Evolutionary conservation across 2,113 vertebrate genomes (phyloP).

Genomic region (Neoarius graeffei): DNA sequence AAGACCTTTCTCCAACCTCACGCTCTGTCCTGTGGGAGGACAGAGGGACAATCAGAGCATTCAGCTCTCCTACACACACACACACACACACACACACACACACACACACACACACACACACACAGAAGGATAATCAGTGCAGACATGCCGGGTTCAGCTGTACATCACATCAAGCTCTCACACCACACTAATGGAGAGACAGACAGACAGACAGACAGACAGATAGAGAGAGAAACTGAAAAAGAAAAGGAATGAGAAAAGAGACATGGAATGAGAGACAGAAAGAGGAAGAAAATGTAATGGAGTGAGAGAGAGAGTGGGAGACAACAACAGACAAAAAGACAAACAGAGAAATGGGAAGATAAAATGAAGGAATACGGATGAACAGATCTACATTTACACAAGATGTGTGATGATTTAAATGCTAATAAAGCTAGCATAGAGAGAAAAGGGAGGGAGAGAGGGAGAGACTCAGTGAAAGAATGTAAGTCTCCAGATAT

Average conservation of each 20-base stretch:
- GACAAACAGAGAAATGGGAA: neutral
- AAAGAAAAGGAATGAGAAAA: neutral
- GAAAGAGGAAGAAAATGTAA: neutral
- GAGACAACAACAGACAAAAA: neutral
- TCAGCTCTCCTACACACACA: constrained; percentile 20
- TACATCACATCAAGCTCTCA: constrained; percentile 49
- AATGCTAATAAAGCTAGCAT: neutral
- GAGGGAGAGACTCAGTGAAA: neutral
- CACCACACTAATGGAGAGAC: neutral
- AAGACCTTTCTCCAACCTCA: constrained; percentile 53
- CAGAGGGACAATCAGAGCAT: constrained; percentile 45
- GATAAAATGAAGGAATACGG: neutral
- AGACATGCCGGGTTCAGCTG: constrained; percentile 59
- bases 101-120: constrained; percentile 15
- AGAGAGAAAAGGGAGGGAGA: constrained; percentile 24
- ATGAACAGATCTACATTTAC: neutral
- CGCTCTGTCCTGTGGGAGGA: constrained; percentile 54
- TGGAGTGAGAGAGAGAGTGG: too few relatives aligned
- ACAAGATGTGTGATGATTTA: neutral
- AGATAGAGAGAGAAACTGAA: neutral
- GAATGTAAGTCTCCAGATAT: neutral
- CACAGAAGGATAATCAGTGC: constrained; percentile 59
- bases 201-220: neutral
- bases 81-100: constrained; percentile 2
- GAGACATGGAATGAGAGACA: too few relatives aligned